Evolutionary conservation across 2,888 invertebrate species (phyloP), one percentile per base, ranked within the genome.

Genomic region (Poecilus cupreus): DNA sequence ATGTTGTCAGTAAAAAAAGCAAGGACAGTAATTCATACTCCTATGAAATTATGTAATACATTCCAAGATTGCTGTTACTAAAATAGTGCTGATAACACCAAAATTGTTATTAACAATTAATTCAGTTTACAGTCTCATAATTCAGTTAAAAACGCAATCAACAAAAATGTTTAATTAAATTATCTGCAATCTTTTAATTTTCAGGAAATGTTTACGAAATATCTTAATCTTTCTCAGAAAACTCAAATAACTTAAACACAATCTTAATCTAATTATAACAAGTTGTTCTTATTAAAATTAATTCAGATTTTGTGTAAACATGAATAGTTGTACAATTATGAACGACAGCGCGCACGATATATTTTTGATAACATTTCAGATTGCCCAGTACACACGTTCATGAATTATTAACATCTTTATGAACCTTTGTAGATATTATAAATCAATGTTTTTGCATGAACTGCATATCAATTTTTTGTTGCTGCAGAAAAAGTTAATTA

Each of bases 331-430:
- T n/a, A 20, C 60, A 60, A 60, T 60, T 60, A 60, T 60, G 26
- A 26, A 4, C 6, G 22, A n/a, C n/a, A 60, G 5, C 60, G 26
- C 60, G 60, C 60, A 60, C 60, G 60, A 60, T 60, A 60, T 13
- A 26, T n/a, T 26, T 22, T 20, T 32, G 32, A 32, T 32, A 32
- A 68, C 64, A 68, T 37, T 68, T 18, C 22, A 68, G 64, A 68
- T 68, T 37, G 37, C 18, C 64, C 16, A 10, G 32, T 37, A 60
- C 64, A 60, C 60, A 20, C 64, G 60, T 37, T 68, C 11, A 68
- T 68, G 64, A 68, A 68, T 68, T 68, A 37, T 68, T 68, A 32
- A 68, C 16, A 18, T 68, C 60, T n/a, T 60, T 68, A 68, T 37
- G 37, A 18, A 37, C 64, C 37, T 68, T 60, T 68, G 37, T 16